Percentiles rank a stretch among this genome's conserved stretches.
These are phyloP conservation scores for Toxotes chatareus DNA, from an alignment of 2,113 vertebrate genomes.

Conservation along the genomic window DNA sequence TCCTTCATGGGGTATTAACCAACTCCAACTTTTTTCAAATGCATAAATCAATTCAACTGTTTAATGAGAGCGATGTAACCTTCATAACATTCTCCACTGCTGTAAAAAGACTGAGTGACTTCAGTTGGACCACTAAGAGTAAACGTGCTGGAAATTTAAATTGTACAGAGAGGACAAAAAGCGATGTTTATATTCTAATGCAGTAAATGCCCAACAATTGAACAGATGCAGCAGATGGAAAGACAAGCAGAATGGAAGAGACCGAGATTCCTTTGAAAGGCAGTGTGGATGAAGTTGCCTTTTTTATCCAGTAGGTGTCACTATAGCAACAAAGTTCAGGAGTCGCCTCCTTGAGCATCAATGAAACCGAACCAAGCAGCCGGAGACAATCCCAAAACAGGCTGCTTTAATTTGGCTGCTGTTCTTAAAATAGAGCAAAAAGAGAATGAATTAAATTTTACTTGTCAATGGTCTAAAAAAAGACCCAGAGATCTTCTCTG, in stretches of 20 bases:
- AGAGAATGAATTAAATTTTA: background rate
- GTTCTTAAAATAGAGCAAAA: constrained; percentile 39
- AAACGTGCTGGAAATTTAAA: background rate
- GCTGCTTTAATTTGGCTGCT: constrained; percentile 27
- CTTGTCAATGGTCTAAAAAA: background rate
- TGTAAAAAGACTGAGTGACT: background rate
- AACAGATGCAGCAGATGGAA: background rate
- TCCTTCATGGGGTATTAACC: background rate
- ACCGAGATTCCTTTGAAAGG: background rate
- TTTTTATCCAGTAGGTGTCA: constrained; percentile 65
- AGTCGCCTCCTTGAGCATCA: background rate
- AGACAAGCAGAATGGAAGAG: background rate
- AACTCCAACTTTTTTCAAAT: background rate
- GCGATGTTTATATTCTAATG: background rate
- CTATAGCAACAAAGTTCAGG: constrained; percentile 39
- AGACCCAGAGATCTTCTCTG: background rate
- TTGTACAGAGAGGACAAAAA: background rate
- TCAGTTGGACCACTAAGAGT: background rate
- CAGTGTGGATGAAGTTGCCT: background rate
- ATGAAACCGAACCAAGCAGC: constrained; percentile 13
- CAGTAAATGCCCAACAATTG: background rate
- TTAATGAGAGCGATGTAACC: background rate
- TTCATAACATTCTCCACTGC: background rate
- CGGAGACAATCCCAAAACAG: constrained; percentile 7
- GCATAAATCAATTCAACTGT: background rate